phyloP scores from a whole-genome alignment of 1,140 invertebrate genomes.

The Stegodyphus dumicola region DNA sequence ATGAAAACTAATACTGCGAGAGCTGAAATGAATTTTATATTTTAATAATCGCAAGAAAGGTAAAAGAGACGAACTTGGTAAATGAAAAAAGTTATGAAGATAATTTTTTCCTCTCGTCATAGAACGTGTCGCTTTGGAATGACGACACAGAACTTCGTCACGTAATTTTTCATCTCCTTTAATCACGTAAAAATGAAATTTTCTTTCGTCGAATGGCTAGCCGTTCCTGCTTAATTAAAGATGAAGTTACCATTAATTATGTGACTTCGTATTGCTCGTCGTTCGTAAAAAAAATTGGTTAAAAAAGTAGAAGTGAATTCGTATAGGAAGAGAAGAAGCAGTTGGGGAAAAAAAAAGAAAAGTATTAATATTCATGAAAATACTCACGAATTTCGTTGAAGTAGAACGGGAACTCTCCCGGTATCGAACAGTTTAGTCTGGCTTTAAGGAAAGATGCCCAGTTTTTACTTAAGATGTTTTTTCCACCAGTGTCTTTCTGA shows the following conservation, averaged over 20 bases:
- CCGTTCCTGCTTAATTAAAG: neutral
- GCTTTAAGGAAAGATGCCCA: slow-evolving; percentile 97
- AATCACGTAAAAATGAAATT: no score
- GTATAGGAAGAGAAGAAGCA: no score
- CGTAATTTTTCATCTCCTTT: no score
- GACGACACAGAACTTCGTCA: no score
- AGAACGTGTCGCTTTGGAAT: no score
- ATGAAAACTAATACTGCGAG: no score
- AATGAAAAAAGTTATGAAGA: no score
- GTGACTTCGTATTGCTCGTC: neutral
- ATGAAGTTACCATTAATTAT: neutral
- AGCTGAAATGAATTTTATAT: no score
- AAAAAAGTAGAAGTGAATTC: no score
- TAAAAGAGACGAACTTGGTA: no score
- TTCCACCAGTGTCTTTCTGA: slow-evolving; percentile 87
- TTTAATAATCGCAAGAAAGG: no score
- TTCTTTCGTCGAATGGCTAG: neutral
- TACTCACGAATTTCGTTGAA: slow-evolving; percentile 97
- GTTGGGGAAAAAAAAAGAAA: neutral
- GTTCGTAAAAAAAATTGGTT: neutral
- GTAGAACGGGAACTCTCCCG: slow-evolving; percentile 94
- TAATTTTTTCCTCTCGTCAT: no score
- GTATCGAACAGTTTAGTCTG: slow-evolving; percentile 93
- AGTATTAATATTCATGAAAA: slow-evolving; percentile 51
- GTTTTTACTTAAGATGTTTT: slow-evolving; percentile 89